phyloP scores from a whole-genome alignment of 2,113 vertebrate species.

The Mirza zaza region DNA sequence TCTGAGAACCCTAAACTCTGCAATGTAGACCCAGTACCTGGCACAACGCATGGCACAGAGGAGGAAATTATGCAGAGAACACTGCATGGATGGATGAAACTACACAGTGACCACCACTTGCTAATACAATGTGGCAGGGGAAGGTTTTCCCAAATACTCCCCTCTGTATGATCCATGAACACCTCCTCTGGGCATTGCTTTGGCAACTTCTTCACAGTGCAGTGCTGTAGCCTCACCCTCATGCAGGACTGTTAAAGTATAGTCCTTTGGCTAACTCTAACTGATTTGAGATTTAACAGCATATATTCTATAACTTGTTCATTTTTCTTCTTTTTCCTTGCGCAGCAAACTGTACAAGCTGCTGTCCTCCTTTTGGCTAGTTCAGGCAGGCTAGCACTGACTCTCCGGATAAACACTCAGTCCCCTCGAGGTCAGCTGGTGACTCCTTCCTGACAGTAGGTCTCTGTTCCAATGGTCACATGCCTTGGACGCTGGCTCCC shows the following conservation, averaged over 20 bases:
- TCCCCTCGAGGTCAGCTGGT: too few species aligned
- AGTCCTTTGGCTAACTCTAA: not conserved
- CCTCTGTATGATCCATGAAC: not conserved
- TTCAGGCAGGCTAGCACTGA: not conserved
- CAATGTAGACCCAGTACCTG: not conserved
- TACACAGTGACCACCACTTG: not conserved
- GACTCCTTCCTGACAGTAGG: not conserved
- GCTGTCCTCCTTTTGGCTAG: not conserved
- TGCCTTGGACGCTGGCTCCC: not conserved
- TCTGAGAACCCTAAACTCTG: not conserved
- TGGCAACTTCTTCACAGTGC: not conserved
- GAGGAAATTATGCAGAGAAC: not conserved
- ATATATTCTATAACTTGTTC: not conserved
- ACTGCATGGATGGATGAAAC: not conserved
- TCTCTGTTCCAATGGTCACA: not conserved
- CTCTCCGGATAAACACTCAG: not conserved
- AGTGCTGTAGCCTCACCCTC: not conserved
- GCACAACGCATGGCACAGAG: not conserved
- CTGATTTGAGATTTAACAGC: not conserved
- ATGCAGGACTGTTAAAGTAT: rapidly evolving
- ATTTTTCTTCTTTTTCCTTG: not conserved
- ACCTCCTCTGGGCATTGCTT: not conserved
- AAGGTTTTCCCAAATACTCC: not conserved
- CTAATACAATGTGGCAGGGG: not conserved
- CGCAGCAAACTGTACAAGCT: not conserved